Percentiles rank a stretch among this genome's conserved stretches.
Evolutionary conservation across 2,797 vertebrate genomes (phyloP).

Genomic region (Pantherophis alleghaniensis): DNA sequence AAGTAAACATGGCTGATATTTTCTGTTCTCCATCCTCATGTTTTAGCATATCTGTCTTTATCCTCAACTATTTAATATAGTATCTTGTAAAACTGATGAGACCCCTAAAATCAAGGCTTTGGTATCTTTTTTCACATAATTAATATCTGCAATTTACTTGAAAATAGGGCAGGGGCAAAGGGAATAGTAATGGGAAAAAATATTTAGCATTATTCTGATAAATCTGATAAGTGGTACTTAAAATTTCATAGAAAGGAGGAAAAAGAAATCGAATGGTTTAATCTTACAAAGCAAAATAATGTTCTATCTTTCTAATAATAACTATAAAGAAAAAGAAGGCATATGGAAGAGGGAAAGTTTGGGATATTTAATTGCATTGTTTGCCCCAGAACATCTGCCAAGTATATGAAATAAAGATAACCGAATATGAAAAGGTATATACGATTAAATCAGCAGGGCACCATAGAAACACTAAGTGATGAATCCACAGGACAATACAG

Average conservation of each 20-base stretch:
- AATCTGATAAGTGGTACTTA: slow-evolving; percentile 51
- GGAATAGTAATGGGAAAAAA: slow-evolving; percentile 7
- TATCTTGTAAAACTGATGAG: neutral
- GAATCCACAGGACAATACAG: neutral
- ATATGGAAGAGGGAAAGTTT: slow-evolving; percentile 68
- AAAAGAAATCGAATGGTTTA: slow-evolving; percentile 57
- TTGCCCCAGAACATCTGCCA: slow-evolving; percentile 70
- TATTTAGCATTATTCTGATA: slow-evolving; percentile 39
- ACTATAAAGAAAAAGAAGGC: slow-evolving; percentile 69
- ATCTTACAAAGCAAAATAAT: slow-evolving; percentile 52
- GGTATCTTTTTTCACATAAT: neutral
- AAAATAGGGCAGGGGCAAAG: neutral
- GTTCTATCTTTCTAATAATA: slow-evolving; percentile 55
- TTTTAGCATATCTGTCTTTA: neutral
- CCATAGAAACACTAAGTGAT: slow-evolving; percentile 38
- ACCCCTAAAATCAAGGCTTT: neutral
- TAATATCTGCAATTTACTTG: neutral
- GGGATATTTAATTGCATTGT: slow-evolving; percentile 68
- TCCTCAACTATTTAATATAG: neutral
- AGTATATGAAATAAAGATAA: slow-evolving; percentile 59
- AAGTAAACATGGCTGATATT: neutral
- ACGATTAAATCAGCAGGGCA: slow-evolving; percentile 52
- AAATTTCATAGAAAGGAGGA: slow-evolving; percentile 56
- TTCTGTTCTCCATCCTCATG: neutral
- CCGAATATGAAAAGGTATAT: slow-evolving; percentile 47